Evolutionary conservation across 2,888 invertebrate species (phyloP), one percentile per base, ranked within the genome.

Genomic region (Creontiades dilutus): DNA sequence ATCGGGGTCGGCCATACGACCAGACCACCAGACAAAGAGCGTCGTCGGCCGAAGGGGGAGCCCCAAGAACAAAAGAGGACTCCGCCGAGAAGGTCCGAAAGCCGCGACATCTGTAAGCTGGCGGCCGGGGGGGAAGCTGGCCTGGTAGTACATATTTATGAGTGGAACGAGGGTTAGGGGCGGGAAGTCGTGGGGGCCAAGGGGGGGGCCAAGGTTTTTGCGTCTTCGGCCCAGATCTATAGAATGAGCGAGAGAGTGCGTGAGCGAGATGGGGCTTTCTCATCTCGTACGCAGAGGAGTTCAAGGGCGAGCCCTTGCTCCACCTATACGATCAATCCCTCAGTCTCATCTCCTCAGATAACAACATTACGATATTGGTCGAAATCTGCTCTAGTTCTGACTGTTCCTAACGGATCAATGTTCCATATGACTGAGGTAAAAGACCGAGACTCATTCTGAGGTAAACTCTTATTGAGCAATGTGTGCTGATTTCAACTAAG

Each of bases 161-260:
- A 82, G 82, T 46, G 37, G 47, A 78, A 78, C 78, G 37, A 78
- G 78, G 46, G 47, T n/a, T 37, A 47, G 78, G 13, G 76, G 16
- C 27, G 76, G 46, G 78, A 46, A 7, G 82, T 13, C 7, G 23
- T 27, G 52, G 27, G 14, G 82, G 52, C 1, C 4, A 28, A 7
- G 80, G 46, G 81, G 52, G 52, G 82, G 82, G 52, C 52, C 82
- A 82, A 82, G 82, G 82, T 82, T 82, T 82, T 82, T 82, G 82
- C 82, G 82, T 82, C 82, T 82, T 82, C 82, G 82, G 82, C 82
- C 82, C 82, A 82, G 82, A 82, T 82, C 82, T 82, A 82, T 82
- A 82, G 82, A 82, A 82, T 47, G 48, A 82, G 52, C 52, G 82
- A 82, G 82, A 82, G 47, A 52, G 82, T 68, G 68, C 27, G 52